Base-by-base conservation (phyloP, 1,140 invertebrate genomes). In the Drosophila pallidifrons region DNA sequence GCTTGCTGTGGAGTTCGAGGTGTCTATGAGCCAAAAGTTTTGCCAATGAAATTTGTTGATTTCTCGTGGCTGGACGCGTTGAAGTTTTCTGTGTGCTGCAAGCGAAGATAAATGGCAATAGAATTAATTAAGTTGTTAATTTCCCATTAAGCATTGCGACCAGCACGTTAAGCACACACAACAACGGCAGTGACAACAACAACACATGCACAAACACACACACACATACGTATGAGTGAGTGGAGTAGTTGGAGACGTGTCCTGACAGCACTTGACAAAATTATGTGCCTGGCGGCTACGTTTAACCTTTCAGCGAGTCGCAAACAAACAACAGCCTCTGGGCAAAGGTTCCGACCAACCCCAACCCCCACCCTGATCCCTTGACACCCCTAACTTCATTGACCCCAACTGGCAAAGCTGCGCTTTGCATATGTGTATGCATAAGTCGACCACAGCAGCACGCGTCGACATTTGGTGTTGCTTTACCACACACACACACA, bases 121-220 rank as follows among this genome's bases (percentile, higher is more conserved):
- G 71, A 86, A 90, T 90, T 90, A 90, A 90, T 90, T 90, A 90
- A 90, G 86, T 90, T 90, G 86, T 90, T 90, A 90, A 90, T 90
- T 90, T 86, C 79, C 87, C 87, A 90, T 90, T 90, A 90, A 76
- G 77, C 83, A 89, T 70, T 64, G 57, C 64, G 60, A 70, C 43
- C 54, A 71, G 65, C 81, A 89, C 75, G 75, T 89, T 85, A 76
- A 63, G 52, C 47, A 72, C 77, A 79, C 59, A 81, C 67, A 32
- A 63, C 71, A 38, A 69, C 58, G 49, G 43, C 43, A 38, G 10
- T 10, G 11, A 63, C 60, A 38, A 63, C 6, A 63, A 52, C 6
- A 49, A 38, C n/a, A 20, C 7, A 16, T 10, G 1, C 2, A 16
- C 13, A 54, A 2, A 41, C 10, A 41, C 30, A 55, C 10, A 41